These are phyloP conservation scores for Condylura cristata DNA, from an alignment of 2,113 vertebrate genomes.

Conservation along the genomic window DNA sequence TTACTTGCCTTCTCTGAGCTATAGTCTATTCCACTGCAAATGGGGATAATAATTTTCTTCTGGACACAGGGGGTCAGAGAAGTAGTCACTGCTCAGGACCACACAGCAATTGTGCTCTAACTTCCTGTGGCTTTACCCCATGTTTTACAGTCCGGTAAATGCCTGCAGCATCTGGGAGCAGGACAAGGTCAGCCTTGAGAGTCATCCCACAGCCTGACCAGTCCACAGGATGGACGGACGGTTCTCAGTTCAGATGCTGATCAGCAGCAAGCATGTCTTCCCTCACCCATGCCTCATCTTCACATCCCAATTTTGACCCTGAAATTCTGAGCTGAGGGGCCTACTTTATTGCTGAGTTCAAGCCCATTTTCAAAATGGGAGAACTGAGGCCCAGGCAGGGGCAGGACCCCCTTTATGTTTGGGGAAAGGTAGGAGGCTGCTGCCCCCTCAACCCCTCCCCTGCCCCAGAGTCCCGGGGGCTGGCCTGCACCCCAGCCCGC, in stretches of 20 bases:
- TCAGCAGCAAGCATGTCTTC: neutral
- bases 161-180: neutral
- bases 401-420: neutral
- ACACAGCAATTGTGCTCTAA: neutral
- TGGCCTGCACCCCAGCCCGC: accelerated
- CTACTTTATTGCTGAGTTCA: neutral
- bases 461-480: no score
- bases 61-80: constrained; percentile 6
- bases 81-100: neutral
- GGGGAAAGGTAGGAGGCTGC: neutral
- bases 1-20: neutral
- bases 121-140: neutral
- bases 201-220: neutral
- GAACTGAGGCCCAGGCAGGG: neutral
- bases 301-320: neutral
- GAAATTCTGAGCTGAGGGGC: neutral
- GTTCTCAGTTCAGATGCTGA: neutral
- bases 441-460: accelerated
- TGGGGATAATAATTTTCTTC: neutral
- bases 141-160: neutral
- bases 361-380: neutral
- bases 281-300: neutral
- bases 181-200: neutral
- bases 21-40: neutral
- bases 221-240: accelerated